Percentiles rank a stretch among this genome's conserved stretches.
These are phyloP conservation scores for Papio anubis DNA, from an alignment of 2,113 vertebrate genomes.

Conservation along the genomic window DNA sequence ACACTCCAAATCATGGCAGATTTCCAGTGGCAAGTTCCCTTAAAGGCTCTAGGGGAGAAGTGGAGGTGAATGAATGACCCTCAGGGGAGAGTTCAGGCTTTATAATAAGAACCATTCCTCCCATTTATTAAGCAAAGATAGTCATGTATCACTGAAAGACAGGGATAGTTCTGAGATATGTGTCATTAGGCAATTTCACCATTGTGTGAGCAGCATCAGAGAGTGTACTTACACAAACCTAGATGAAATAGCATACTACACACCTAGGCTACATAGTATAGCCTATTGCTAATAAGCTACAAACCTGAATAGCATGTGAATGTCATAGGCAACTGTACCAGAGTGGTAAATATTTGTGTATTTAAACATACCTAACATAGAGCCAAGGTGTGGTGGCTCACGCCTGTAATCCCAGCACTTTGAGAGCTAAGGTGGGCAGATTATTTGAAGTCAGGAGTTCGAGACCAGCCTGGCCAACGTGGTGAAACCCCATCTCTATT, in stretches of 20 bases:
- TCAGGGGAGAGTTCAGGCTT: not conserved
- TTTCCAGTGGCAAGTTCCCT: not conserved
- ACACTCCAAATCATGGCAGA: not conserved
- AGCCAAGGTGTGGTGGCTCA: too few relatives aligned
- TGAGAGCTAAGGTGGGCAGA: too few relatives aligned
- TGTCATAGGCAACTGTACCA: not conserved
- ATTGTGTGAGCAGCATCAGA: not conserved
- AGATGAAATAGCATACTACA: not conserved
- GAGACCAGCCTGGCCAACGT: too few relatives aligned
- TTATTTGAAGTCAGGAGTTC: too few relatives aligned
- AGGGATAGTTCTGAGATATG: not conserved
- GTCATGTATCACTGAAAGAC: not conserved
- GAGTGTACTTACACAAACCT: not conserved
- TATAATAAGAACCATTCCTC: not conserved
- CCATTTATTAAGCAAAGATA: slow-evolving; percentile 24
- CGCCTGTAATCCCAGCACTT: too few relatives aligned
- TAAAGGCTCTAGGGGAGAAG: not conserved
- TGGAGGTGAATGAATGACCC: not conserved
- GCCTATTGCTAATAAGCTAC: not conserved
- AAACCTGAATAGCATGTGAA: not conserved
- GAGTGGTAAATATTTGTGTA: not conserved
- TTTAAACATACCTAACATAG: not conserved
- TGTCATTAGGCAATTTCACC: not conserved
- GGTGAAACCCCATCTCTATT: too few relatives aligned
- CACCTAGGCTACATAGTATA: not conserved